Evolutionary conservation across 2,888 invertebrate genomes (phyloP).

Genomic region (Zaprionus lineosus): DNA sequence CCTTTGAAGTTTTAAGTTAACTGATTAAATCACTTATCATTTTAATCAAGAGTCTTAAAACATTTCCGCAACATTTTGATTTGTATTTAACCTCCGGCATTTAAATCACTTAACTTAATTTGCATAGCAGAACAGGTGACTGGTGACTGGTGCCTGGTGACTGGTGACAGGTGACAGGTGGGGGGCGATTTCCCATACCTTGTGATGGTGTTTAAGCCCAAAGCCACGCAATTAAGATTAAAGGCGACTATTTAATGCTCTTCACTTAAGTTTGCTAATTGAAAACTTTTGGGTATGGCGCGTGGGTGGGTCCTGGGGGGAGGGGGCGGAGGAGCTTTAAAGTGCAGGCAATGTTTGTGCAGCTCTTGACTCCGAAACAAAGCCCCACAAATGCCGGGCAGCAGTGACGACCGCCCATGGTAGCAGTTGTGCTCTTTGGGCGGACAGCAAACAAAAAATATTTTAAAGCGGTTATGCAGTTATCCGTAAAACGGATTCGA

Average conservation of each 20-base stretch:
- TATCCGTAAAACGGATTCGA: conserved; percentile 62
- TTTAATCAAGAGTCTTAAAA: too few species aligned
- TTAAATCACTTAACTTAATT: conserved; percentile 30
- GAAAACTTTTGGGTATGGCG: conserved; percentile 4
- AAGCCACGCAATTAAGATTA: conserved; percentile 25
- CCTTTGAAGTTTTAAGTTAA: too few species aligned
- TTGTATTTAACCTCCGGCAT: conserved; percentile 4
- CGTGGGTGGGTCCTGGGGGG: too few species aligned
- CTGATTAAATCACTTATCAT: too few species aligned
- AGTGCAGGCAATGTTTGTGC: not conserved
- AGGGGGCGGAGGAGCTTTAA: too few species aligned
- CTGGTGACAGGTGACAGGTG: too few species aligned
- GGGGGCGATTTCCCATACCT: too few species aligned
- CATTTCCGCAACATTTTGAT: too few species aligned
- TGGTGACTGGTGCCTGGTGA: conserved; percentile 1
- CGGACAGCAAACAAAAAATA: conserved; percentile 36
- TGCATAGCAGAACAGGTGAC: conserved; percentile 16
- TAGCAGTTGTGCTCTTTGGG: conserved; percentile 14
- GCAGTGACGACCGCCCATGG: too few species aligned
- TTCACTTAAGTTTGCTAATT: not conserved
- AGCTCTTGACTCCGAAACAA: conserved; percentile 2
- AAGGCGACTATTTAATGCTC: conserved; percentile 17
- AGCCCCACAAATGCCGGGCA: conserved; percentile 23
- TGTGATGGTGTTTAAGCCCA: conserved; percentile 8
- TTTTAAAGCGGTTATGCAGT: conserved; percentile 65